These are phyloP conservation scores for Mesodorylaimus sp. DNA, from an alignment of 2,888 invertebrate species.

Conservation along the genomic window DNA sequence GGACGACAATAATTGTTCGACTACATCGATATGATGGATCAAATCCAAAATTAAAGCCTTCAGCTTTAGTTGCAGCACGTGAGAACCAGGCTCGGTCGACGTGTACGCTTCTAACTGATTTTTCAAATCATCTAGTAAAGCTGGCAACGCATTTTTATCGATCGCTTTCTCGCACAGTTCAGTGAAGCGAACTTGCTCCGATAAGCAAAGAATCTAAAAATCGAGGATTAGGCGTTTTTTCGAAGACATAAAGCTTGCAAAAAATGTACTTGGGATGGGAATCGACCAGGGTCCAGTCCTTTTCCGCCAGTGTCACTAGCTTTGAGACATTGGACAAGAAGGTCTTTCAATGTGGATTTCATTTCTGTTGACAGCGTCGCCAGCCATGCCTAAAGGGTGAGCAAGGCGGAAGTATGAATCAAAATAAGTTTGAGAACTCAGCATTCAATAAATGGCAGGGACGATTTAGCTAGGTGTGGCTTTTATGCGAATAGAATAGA, in stretches of 20 bases:
- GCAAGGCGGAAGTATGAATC: background rate
- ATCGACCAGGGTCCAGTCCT: slow-evolving; percentile 44
- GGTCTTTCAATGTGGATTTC: slow-evolving; percentile 51
- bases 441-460: too few species aligned
- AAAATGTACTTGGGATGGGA: slow-evolving; percentile 46
- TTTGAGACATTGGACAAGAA: slow-evolving; percentile 44
- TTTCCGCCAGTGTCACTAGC: slow-evolving; percentile 29
- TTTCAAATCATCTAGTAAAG: slow-evolving; percentile 30
- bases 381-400: slow-evolving; percentile 43
- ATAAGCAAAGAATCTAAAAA: slow-evolving; percentile 52
- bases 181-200: slow-evolving; percentile 66
- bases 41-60: slow-evolving; percentile 79
- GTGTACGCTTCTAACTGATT: slow-evolving; percentile 36
- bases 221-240: background rate
- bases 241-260: background rate
- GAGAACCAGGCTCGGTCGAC: slow-evolving; percentile 32
- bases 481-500: too few species aligned
- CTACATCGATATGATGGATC: slow-evolving; percentile 67
- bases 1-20: slow-evolving; percentile 51
- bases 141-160: slow-evolving; percentile 21
- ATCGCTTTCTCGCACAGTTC: slow-evolving; percentile 64
- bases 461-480: too few species aligned
- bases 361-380: slow-evolving; percentile 61
- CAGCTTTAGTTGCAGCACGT: slow-evolving; percentile 59
- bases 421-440: background rate